phyloP scores from a whole-genome alignment of 2,113 vertebrate species.

The Crotalus horridus region DNA sequence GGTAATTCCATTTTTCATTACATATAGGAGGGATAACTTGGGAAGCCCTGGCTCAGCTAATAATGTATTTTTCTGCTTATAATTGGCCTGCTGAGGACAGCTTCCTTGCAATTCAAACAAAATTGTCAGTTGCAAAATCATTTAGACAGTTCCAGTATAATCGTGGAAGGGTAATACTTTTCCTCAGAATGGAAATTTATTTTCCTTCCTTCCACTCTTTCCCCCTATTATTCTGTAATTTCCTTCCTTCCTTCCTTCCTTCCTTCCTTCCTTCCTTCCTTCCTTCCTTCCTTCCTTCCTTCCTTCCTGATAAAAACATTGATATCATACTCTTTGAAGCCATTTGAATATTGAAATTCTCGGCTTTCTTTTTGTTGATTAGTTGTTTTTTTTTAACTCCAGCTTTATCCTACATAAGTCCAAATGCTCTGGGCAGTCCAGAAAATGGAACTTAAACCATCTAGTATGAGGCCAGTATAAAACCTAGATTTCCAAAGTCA shows the following conservation, averaged over 20 bases:
- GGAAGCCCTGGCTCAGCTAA: conserved; percentile 7
- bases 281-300: too few species aligned
- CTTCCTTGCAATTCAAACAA: conserved; percentile 43
- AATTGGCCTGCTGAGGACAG: conserved; percentile 48
- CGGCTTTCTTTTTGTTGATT: neutral
- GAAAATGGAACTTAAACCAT: neutral
- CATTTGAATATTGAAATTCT: neutral
- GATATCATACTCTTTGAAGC: neutral
- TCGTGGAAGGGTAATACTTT: neutral
- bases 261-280: neutral
- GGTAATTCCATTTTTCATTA: conserved; percentile 50
- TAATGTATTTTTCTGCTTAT: conserved; percentile 27
- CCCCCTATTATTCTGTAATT: neutral
- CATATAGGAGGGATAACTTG: conserved; percentile 14
- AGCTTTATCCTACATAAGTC: neutral
- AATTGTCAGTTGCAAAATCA: conserved; percentile 12
- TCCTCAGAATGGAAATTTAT: neutral
- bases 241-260: neutral
- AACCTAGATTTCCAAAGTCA: neutral
- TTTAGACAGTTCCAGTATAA: neutral
- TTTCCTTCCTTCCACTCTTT: neutral
- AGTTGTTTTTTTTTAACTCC: neutral
- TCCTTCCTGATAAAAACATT: neutral
- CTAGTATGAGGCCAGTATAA: neutral
- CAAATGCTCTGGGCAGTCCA: neutral